Conservation (phyloP, 1,140 invertebrate genomes). For the Drosophila repleta region DNA sequence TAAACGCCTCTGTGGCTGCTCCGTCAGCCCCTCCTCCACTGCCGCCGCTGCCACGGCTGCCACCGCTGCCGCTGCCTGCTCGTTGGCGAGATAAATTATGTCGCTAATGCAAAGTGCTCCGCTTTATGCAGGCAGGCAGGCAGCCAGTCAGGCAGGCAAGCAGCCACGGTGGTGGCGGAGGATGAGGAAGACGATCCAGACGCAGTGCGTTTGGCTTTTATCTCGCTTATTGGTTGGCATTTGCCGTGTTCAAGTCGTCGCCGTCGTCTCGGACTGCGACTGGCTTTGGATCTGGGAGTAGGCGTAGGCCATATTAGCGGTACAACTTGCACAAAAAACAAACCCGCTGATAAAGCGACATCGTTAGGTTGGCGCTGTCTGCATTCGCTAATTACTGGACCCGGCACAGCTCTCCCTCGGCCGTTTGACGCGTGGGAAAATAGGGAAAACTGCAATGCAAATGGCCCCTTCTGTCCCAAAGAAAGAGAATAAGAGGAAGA, state of each 20-base stretch:
- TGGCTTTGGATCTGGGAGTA: constrained; percentile 56
- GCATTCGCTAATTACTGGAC: constrained; percentile 71
- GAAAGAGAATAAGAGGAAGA: constrained; percentile 4
- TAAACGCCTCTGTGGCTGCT: constrained; percentile 17
- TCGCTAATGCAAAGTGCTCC: constrained; percentile 82
- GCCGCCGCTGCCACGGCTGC: constrained; percentile 21
- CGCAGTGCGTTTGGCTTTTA: constrained; percentile 71
- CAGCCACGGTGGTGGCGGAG: constrained; percentile 4
- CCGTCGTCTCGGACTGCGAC: constrained; percentile 31
- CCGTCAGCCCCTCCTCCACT: constrained; percentile 25
- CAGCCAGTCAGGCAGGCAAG: background rate
- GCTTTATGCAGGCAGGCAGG: constrained; percentile 64
- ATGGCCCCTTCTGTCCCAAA: constrained; percentile 21
- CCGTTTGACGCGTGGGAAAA: constrained; percentile 68
- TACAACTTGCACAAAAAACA: constrained; percentile 76
- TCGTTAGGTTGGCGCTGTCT: constrained; percentile 80
- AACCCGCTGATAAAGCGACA: constrained; percentile 80
- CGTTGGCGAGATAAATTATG: constrained; percentile 84
- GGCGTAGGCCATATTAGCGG: constrained; percentile 79
- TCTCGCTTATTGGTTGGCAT: constrained; percentile 61
- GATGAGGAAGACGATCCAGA: constrained; percentile 40
- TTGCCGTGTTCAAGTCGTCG: constrained; percentile 49
- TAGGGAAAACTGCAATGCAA: constrained; percentile 35
- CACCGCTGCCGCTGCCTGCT: constrained; percentile 37
- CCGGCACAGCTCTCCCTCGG: constrained; percentile 18